phyloP scores from a whole-genome alignment of 2,888 invertebrate species.

The Cephus sareptanus region DNA sequence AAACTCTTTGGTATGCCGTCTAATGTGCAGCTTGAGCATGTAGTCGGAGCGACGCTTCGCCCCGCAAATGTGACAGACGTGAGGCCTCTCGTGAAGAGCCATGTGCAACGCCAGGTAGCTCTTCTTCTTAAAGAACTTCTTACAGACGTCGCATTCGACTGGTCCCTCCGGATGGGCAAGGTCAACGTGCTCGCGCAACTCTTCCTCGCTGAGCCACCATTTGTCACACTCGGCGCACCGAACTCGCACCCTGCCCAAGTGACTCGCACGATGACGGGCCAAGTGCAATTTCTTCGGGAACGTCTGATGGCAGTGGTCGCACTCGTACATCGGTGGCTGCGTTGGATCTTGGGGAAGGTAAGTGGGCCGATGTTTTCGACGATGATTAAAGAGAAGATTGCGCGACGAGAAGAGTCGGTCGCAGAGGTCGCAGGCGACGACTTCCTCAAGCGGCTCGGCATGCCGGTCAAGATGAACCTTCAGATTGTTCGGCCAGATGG shows the following conservation, averaged over 20 bases:
- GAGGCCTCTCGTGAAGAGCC: conserved; percentile 16
- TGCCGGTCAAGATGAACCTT: conserved; percentile 9
- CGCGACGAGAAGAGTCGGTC: conserved; percentile 65
- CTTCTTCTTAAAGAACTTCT: conserved; percentile 68
- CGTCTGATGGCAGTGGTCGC: conserved; percentile 30
- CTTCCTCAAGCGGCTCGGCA: not conserved
- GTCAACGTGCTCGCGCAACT: conserved; percentile 65
- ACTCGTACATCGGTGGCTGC: conserved; percentile 25
- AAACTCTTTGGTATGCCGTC: conserved; percentile 67
- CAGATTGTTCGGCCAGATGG: not conserved
- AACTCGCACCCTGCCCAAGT: conserved; percentile 3
- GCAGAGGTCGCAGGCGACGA: conserved; percentile 51
- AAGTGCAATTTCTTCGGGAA: conserved; percentile 25
- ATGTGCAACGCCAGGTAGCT: conserved; percentile 63
- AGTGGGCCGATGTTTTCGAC: conserved; percentile 19
- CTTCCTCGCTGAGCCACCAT: conserved; percentile 66
- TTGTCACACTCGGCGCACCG: conserved; percentile 63
- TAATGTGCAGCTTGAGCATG: conserved; percentile 59
- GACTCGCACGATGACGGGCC: conserved; percentile 21
- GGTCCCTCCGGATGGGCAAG: conserved; percentile 64
- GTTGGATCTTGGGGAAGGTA: conserved; percentile 35
- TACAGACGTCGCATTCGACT: conserved; percentile 70
- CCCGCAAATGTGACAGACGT: conserved; percentile 28
- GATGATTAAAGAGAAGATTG: conserved; percentile 61
- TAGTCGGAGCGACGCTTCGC: conserved; percentile 6